Percentiles rank a stretch among this genome's conserved stretches.
phyloP scores from a whole-genome alignment of 2,113 vertebrate species.

The Numenius arquata region DNA sequence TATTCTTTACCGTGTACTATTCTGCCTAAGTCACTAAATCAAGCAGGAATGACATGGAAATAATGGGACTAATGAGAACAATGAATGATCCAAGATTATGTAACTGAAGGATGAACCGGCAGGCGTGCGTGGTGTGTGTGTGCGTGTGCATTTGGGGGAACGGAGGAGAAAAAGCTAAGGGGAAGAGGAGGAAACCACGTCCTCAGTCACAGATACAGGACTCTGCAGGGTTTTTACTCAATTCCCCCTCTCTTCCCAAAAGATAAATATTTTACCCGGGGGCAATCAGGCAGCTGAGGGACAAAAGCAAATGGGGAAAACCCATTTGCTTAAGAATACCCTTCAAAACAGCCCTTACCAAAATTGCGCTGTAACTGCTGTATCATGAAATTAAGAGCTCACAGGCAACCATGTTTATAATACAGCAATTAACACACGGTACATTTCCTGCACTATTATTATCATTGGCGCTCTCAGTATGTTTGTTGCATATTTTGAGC shows the following conservation, averaged over 20 bases:
- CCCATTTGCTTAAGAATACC: neutral
- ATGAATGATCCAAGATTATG: slow-evolving; percentile 47
- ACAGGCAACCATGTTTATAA: slow-evolving; percentile 27
- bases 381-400: neutral
- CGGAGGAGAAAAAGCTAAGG: neutral
- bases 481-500: neutral
- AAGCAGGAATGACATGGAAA: neutral
- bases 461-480: neutral
- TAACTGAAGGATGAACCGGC: neutral
- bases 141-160: neutral
- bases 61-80: neutral
- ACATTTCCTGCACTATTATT: slow-evolving; percentile 21
- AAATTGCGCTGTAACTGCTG: neutral
- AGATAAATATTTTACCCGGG: neutral
- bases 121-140: neutral
- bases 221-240: neutral
- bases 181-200: neutral
- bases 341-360: neutral
- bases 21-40: neutral
- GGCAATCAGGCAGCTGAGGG: neutral
- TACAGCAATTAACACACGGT: slow-evolving; percentile 27
- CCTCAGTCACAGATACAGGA: neutral
- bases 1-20: neutral
- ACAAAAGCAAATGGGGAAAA: neutral
- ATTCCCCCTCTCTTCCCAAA: neutral